These are phyloP conservation scores for Mormyrops attenuatus DNA, from an alignment of 2,797 vertebrate species.

Conservation along the genomic window DNA sequence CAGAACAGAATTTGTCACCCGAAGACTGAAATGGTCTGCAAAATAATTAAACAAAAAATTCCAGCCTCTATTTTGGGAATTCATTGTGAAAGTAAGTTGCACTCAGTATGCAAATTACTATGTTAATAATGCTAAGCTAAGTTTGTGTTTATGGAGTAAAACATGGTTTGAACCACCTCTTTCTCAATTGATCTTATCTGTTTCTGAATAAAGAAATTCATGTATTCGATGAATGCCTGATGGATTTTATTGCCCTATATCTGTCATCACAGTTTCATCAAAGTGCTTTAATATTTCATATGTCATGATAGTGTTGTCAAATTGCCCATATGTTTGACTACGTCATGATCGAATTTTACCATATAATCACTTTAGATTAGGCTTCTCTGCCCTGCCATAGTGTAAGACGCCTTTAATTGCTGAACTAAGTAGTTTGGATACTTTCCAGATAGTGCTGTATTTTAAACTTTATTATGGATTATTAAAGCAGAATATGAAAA, in stretches of 20 bases:
- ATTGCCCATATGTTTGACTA: not conserved
- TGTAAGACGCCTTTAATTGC: too few relatives aligned
- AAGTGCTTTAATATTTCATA: not conserved
- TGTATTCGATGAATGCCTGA: not conserved
- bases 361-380: too few relatives aligned
- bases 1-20: not conserved
- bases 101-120: not conserved
- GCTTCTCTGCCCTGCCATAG: too few relatives aligned
- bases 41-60: not conserved
- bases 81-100: not conserved
- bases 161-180: not conserved
- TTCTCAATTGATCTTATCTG: not conserved
- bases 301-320: not conserved
- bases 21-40: not conserved
- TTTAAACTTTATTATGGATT: too few relatives aligned
- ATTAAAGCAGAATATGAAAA: too few relatives aligned
- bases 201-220: not conserved
- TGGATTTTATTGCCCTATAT: not conserved
- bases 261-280: not conserved
- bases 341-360: too few relatives aligned
- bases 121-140: not conserved
- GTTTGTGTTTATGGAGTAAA: not conserved
- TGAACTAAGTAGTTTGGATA: too few relatives aligned
- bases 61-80: not conserved
- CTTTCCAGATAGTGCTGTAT: too few relatives aligned